Evolutionary conservation across 2,888 invertebrate genomes (phyloP).

Genomic region (Rapana venosa): DNA sequence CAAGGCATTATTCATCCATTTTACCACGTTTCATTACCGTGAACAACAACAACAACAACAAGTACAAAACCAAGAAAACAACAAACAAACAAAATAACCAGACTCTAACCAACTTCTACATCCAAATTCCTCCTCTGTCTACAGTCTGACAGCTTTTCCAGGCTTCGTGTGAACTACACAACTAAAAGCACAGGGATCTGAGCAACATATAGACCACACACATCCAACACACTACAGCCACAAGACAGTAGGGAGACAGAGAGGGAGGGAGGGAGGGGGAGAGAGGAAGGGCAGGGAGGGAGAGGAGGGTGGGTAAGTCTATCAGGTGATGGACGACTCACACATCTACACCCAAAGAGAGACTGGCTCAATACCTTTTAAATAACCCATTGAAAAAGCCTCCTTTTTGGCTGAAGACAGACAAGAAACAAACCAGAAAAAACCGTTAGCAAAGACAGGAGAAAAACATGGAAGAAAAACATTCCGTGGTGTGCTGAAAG

Average conservation of each 20-base stretch:
- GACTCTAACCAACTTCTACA: too few species aligned
- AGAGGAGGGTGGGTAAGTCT: background rate
- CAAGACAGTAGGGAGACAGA: background rate
- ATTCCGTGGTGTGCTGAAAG: constrained; percentile 2
- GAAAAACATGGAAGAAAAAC: background rate
- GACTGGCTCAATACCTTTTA: constrained; percentile 51
- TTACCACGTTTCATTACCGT: background rate
- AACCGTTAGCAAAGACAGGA: constrained; percentile 29
- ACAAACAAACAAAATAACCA: background rate
- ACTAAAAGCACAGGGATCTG: background rate
- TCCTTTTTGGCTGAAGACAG: constrained; percentile 50
- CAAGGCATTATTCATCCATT: background rate
- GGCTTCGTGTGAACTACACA: background rate
- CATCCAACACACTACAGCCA: too few species aligned
- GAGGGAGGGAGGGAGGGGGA: background rate
- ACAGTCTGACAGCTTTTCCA: background rate
- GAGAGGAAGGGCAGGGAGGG: background rate
- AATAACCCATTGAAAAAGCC: constrained; percentile 56
- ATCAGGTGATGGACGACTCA: background rate
- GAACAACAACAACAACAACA: background rate
- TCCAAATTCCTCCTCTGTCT: background rate
- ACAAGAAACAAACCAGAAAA: constrained; percentile 31
- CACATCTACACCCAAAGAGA: background rate
- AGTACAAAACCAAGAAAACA: background rate
- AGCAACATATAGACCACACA: background rate